Evolutionary conservation across 2,888 invertebrate genomes (phyloP).

Genomic region (Baccha elongata): DNA sequence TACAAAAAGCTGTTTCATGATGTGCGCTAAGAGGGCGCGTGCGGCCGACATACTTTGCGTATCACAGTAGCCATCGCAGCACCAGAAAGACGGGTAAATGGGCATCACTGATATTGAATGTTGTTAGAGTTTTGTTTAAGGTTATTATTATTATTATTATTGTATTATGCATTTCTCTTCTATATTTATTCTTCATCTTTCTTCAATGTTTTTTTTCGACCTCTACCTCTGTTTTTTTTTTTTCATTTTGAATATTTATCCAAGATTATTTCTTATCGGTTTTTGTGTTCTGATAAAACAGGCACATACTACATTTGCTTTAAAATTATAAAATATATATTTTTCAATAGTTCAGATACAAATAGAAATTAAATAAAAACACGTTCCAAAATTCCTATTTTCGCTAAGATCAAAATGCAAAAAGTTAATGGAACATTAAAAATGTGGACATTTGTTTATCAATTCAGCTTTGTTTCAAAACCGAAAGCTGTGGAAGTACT

Average conservation of each 20-base stretch:
- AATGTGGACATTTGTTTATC: too few species aligned
- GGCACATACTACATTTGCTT: slow-evolving; percentile 23
- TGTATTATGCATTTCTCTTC: slow-evolving; percentile 27
- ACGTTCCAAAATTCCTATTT: too few species aligned
- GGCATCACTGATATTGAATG: slow-evolving; percentile 51
- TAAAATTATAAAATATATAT: too few species aligned
- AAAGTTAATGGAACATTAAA: too few species aligned
- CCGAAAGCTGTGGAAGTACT: too few species aligned
- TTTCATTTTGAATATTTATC: slow-evolving; percentile 55
- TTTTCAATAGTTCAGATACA: too few species aligned
- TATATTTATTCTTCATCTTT: slow-evolving; percentile 22
- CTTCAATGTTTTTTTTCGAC: slow-evolving; percentile 8
- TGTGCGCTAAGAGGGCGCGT: slow-evolving; percentile 74
- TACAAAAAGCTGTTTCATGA: slow-evolving; percentile 56
- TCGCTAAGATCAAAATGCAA: too few species aligned
- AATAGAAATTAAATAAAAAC: too few species aligned
- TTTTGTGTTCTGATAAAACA: slow-evolving; percentile 59
- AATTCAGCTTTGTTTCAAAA: too few species aligned
- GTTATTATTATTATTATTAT: slow-evolving; percentile 62
- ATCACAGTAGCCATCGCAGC: slow-evolving; percentile 79
- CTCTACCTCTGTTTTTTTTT: background rate
- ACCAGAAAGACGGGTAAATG: slow-evolving; percentile 65
- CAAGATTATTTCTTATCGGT: slow-evolving; percentile 56
- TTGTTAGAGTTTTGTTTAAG: slow-evolving; percentile 70
- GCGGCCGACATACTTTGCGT: slow-evolving; percentile 77